Evolutionary conservation across 2,113 vertebrate species (phyloP), one percentile per base, ranked within the genome.

Genomic region (Spea bombifrons): DNA sequence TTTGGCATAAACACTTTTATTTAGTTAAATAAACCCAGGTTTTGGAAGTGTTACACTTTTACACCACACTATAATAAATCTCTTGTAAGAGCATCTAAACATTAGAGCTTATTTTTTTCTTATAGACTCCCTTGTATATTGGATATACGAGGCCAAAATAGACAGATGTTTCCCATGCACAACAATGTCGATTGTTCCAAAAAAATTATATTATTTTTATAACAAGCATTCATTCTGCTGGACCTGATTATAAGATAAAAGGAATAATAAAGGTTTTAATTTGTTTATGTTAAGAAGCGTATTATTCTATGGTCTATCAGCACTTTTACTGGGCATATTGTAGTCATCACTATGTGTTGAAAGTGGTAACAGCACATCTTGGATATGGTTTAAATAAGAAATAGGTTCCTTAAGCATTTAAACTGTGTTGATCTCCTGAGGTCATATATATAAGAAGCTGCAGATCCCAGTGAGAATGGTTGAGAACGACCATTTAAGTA

Each of bases 101-200:
- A 69, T 76, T 30, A 30, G 75, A 52, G 59, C 65, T 68, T 76
- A 59, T 76, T 69, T 50, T 57, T 68, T 48, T 59, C 75, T 68
- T 69, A 76, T 66, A 78, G 76, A 70, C 48, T 66, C 68, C 68
- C 71, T 13, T 15, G 52, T 78, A 71, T 72, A 78, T 30, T 65
- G 47, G 16, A 65, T 66, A 49, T 70, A 66, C 47, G 43, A 53
- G 68, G 59, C 76, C 63, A 73, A 59, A 66, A 79, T 71, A 66
- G 61, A 73, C 77, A 79, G 77, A 73, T 79, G 77, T 79, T 79
- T 79, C 61, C 53, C 70, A 79, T 79, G 77, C 61, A 79, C 50
- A 45, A 57, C 61, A 66, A 72, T 64, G 59, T 46, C 13, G 59
- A 79, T 57, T 55, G 70, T 57, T 79, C 77, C 70, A 72, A 66